These are phyloP conservation scores for Contarinia nasturtii DNA, from an alignment of 1,140 invertebrate genomes.

Conservation along the genomic window DNA sequence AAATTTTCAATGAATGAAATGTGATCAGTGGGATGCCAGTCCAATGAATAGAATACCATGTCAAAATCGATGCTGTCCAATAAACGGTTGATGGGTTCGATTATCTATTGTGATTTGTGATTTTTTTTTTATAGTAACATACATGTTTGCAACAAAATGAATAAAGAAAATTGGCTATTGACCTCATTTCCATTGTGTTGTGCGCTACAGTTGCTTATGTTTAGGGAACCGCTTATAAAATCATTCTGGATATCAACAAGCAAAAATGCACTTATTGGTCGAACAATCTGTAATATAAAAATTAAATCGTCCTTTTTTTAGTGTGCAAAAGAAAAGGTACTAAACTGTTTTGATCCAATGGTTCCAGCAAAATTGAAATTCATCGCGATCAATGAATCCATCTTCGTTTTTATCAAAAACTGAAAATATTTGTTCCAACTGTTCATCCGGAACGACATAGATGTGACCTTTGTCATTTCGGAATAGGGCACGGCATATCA, in stretches of 20 bases:
- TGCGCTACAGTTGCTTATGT: conserved; percentile 81
- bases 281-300: conserved; percentile 43
- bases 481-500: conserved; percentile 68
- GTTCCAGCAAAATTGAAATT: conserved; percentile 68
- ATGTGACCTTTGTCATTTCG: conserved; percentile 69
- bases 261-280: conserved; percentile 72
- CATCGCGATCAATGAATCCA: conserved; percentile 60
- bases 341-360: conserved; percentile 61
- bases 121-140: conserved; percentile 2
- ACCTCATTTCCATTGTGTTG: conserved; percentile 76
- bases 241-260: conserved; percentile 97
- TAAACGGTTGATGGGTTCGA: conserved; percentile 80
- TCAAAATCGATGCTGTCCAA: conserved; percentile 74
- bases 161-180: conserved; percentile 18
- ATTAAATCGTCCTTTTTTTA: not conserved
- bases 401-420: conserved; percentile 64
- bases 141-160: too few relatives aligned
- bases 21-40: conserved; percentile 95
- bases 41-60: conserved; percentile 83
- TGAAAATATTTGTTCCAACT: conserved; percentile 54
- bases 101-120: conserved; percentile 32
- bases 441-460: conserved; percentile 52
- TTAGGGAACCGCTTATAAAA: conserved; percentile 86
- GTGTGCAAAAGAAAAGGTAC: too few relatives aligned
- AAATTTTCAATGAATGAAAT: conserved; percentile 93